These are phyloP conservation scores for Kobus ellipsiprymnus DNA, from an alignment of 2,113 vertebrate genomes.

Conservation along the genomic window DNA sequence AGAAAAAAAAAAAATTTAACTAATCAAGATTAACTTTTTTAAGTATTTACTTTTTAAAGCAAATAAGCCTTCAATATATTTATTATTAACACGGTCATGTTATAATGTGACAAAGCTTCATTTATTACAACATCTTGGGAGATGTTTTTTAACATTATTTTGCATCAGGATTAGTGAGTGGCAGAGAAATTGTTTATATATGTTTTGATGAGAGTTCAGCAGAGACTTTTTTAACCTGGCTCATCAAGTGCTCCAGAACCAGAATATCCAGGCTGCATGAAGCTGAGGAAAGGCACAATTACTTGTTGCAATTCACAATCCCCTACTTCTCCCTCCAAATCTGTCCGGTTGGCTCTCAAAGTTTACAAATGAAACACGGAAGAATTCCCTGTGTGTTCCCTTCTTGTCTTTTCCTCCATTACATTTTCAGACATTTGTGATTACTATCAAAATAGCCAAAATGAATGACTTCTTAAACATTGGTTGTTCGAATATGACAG, in stretches of 20 bases:
- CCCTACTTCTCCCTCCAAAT: rapidly evolving
- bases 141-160: background rate
- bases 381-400: background rate
- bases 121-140: background rate
- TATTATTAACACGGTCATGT: background rate
- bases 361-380: background rate
- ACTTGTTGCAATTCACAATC: background rate
- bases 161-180: background rate
- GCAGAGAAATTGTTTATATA: background rate
- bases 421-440: background rate
- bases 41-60: background rate
- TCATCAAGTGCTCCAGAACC: background rate
- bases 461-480: background rate
- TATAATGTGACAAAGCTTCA: background rate
- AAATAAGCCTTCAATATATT: background rate
- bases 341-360: background rate
- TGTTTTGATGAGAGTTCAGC: background rate
- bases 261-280: background rate
- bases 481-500: background rate
- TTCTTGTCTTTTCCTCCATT: background rate
- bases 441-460: background rate
- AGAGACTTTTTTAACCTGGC: background rate
- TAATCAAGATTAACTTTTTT: background rate
- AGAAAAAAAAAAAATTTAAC: background rate
- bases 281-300: background rate